A percentile compares a stretch with the other conserved stretches of the same genome.
phyloP scores from a whole-genome alignment of 1,140 invertebrate genomes.

The Cydia fagiglandana region DNA sequence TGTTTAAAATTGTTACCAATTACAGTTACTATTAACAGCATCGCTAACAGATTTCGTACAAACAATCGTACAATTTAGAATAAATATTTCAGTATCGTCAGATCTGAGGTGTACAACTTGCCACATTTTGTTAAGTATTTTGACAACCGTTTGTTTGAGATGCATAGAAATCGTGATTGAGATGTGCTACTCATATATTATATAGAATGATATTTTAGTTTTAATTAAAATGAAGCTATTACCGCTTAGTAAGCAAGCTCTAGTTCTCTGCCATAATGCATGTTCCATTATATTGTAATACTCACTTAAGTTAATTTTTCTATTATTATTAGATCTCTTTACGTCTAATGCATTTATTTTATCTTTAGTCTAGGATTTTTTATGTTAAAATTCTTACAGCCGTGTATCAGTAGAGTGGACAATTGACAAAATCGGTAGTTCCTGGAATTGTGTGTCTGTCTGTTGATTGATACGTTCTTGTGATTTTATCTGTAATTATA shows the following conservation, averaged over 20 bases:
- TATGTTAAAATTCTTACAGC: slow-evolving; percentile 42
- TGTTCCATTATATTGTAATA: slow-evolving; percentile 80
- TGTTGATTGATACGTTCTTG: slow-evolving; percentile 19
- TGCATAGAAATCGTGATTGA: slow-evolving; percentile 36
- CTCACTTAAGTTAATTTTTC: slow-evolving; percentile 78
- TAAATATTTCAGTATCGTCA: slow-evolving; percentile 8
- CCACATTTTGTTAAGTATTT: slow-evolving; percentile 19
- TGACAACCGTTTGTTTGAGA: slow-evolving; percentile 15
- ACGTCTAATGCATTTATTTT: slow-evolving; percentile 79
- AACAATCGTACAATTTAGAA: slow-evolving; percentile 24
- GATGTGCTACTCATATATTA: slow-evolving; percentile 25
- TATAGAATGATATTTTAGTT: slow-evolving; percentile 42
- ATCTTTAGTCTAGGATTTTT: slow-evolving; percentile 50
- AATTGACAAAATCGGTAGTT: slow-evolving; percentile 31
- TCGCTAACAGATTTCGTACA: slow-evolving; percentile 20
- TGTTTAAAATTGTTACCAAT: slow-evolving; percentile 70
- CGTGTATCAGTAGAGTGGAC: slow-evolving; percentile 45
- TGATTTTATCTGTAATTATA: slow-evolving; percentile 30
- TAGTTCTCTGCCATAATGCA: slow-evolving; percentile 80
- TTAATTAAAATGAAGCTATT: slow-evolving; percentile 72
- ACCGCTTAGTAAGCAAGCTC: slow-evolving; percentile 75
- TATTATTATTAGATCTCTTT: slow-evolving; percentile 78
- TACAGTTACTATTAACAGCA: slow-evolving; percentile 62
- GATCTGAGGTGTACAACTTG: slow-evolving; percentile 29
- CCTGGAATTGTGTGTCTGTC: slow-evolving; percentile 28